phyloP scores from a whole-genome alignment of 2,113 vertebrate species.

The Romanogobio albipinnatus region DNA sequence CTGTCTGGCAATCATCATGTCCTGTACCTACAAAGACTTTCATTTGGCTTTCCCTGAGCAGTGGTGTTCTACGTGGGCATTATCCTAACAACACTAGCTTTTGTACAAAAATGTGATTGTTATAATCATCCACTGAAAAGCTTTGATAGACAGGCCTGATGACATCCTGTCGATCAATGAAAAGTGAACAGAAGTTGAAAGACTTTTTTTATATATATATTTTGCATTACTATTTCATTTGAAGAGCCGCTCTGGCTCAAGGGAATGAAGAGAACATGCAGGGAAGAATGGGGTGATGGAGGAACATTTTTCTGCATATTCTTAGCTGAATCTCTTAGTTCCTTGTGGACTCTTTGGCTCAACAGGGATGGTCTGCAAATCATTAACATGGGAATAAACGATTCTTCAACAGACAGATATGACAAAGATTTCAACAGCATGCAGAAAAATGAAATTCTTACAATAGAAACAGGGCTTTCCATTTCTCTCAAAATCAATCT shows the following conservation, averaged over 20 bases:
- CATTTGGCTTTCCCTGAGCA: constrained; percentile 48
- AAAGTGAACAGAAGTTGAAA: constrained; percentile 30
- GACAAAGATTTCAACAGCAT: constrained; percentile 11
- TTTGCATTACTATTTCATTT: constrained; percentile 7
- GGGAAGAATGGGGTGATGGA: not conserved
- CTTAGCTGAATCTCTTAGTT: not conserved
- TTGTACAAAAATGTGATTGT: constrained; percentile 53
- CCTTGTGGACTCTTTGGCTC: not conserved
- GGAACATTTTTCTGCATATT: not conserved
- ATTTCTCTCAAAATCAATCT: not conserved
- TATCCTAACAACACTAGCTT: constrained; percentile 48
- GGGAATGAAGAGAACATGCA: not conserved
- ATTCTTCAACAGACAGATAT: not conserved
- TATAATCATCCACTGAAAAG: constrained; percentile 37
- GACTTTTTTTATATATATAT: too few relatives aligned
- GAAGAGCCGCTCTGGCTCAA: constrained; percentile 14
- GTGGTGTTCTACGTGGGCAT: constrained; percentile 46
- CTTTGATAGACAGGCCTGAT: constrained; percentile 35
- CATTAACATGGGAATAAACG: constrained; percentile 47
- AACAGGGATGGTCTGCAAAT: constrained; percentile 23
- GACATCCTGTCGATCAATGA: constrained; percentile 34
- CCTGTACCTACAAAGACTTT: constrained; percentile 53
- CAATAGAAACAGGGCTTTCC: not conserved
- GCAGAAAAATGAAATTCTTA: not conserved
- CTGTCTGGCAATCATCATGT: constrained; percentile 53